phyloP scores from a whole-genome alignment of 2,888 invertebrate species.

The Zele albiditarsus region DNA sequence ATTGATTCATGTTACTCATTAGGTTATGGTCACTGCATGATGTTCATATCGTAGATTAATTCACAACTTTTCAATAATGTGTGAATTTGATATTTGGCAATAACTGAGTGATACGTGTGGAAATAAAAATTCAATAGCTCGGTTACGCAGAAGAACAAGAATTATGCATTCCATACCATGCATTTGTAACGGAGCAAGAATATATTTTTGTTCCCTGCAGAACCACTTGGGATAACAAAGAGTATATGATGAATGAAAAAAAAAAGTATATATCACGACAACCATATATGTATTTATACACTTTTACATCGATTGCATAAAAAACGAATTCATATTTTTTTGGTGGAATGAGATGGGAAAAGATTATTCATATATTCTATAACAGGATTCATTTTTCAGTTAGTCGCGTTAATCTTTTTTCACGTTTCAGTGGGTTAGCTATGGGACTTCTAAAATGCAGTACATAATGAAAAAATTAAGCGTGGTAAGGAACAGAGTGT shows the following conservation, averaged over 20 bases:
- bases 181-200: background rate
- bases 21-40: background rate
- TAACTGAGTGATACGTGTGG: background rate
- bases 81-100: background rate
- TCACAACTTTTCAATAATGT: background rate
- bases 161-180: too few relatives aligned
- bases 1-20: background rate
- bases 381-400: too few relatives aligned
- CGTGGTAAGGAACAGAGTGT: background rate
- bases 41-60: background rate
- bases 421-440: conserved; percentile 45
- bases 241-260: too few relatives aligned
- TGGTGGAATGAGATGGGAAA: too few relatives aligned
- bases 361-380: too few relatives aligned
- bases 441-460: conserved; percentile 1
- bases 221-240: too few relatives aligned
- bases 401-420: background rate
- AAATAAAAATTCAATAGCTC: background rate
- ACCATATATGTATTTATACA: too few relatives aligned
- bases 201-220: background rate
- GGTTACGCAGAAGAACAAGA: too few relatives aligned
- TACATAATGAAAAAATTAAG: background rate
- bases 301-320: too few relatives aligned
- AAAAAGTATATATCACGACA: too few relatives aligned
- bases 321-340: too few relatives aligned